Base-by-base conservation (phyloP, 1,140 invertebrate species). In the Drosophila punjabiensis region DNA sequence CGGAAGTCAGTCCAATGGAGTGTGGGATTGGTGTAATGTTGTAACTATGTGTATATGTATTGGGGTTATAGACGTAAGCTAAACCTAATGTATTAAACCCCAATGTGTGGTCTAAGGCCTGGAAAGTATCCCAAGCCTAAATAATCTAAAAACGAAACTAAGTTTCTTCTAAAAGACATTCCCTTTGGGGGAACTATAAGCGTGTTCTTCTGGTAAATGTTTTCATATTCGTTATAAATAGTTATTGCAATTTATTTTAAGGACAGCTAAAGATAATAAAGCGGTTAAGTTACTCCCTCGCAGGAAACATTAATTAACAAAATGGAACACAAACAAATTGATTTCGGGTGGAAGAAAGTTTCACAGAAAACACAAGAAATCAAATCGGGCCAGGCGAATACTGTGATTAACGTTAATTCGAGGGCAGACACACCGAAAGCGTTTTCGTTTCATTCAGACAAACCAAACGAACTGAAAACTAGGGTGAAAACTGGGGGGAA, bases 371-470 rank as follows among this genome's bases (percentile, higher is more conserved):
- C 28, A 70, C 55, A 67, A 43, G 52, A 43, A 73, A 30, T 47
- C 30, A 69, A 73, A 30, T 74, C 68, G 56, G 67, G 68, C 73
- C 76, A 81, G 81, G 80, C 66, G 65, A 69, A 71, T 69, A 71
- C 43, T 32, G 71, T 71, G 32, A 84, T 70, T 69, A 79, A 80
- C 52, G 39, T 73, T 79, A 82, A 86, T 81, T 68, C 66, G 70
- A 86, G 70, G 70, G 55, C 83, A 62, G 78, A 77, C 62, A 89
- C 84, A 88, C 74, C 61, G 62, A 88, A 88, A 88, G 85, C 85
- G 50, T 66, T 80, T 82, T 86, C 35, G 11, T 75, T 85, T 78
- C 73, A 76, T 76, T 78, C 64, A 85, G 76, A 85, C 86, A 82
- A 76, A 76, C 62, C 73, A 79, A 89, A 89, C 70, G 47, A 81